These are phyloP conservation scores for Eulithis testata DNA, from an alignment of 2,888 invertebrate species.

Conservation along the genomic window DNA sequence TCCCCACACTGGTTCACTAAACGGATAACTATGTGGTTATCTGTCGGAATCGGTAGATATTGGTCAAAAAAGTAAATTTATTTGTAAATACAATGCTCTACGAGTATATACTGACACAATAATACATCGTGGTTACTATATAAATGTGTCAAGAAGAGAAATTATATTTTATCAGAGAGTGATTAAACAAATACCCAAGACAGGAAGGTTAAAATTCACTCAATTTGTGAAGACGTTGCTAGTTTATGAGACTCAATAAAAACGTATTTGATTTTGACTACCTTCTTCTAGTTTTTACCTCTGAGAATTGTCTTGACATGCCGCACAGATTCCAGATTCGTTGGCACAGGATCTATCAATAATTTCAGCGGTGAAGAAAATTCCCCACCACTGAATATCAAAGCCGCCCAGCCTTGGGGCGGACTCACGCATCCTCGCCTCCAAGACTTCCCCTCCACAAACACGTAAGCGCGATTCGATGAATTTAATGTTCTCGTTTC, in stretches of 20 bases:
- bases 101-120: no score
- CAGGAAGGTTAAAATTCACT: no score
- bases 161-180: no score
- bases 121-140: no score
- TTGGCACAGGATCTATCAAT: conserved; percentile 74
- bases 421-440: conserved; percentile 54
- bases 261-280: conserved; percentile 9
- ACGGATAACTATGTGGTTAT: no score
- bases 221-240: conserved; percentile 1
- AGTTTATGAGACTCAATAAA: not conserved
- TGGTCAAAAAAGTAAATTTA: no score
- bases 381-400: conserved; percentile 65
- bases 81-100: no score
- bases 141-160: no score
- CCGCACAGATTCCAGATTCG: conserved; percentile 71
- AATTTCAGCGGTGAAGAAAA: conserved; percentile 68
- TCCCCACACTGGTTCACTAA: not conserved
- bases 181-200: no score
- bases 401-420: conserved; percentile 65
- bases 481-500: conserved; percentile 73
- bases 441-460: conserved; percentile 66
- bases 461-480: conserved; percentile 71
- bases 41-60: no score
- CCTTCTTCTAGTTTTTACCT: conserved; percentile 64
- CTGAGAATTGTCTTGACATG: conserved; percentile 74